A percentile compares a stretch with the other conserved stretches of the same genome.
Evolutionary conservation across 2,888 invertebrate species (phyloP).

Genomic region (Aleiodes alternator): DNA sequence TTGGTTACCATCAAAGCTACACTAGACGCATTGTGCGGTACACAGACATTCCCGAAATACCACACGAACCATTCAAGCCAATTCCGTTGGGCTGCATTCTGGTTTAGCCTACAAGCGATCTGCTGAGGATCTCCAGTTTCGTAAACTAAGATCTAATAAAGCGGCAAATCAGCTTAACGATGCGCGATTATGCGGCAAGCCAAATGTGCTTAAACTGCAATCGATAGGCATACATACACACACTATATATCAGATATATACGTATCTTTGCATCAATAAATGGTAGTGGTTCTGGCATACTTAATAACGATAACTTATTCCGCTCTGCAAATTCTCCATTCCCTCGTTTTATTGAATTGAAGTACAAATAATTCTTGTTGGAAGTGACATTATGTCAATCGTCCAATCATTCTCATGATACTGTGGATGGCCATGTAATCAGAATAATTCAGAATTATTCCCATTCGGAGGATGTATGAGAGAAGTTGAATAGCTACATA

Average conservation of each 20-base stretch:
- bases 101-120: slow-evolving; percentile 9
- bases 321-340: neutral
- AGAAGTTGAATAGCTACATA: slow-evolving; percentile 8
- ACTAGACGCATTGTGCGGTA: slow-evolving; percentile 12
- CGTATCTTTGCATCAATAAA: neutral
- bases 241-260: slow-evolving; percentile 26
- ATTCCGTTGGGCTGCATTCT: neutral
- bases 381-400: slow-evolving; percentile 38
- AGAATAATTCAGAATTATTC: neutral
- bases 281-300: slow-evolving; percentile 2
- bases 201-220: slow-evolving; percentile 22
- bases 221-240: slow-evolving; percentile 32
- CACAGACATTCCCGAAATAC: slow-evolving; percentile 31
- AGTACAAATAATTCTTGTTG: neutral
- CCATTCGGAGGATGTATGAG: neutral
- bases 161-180: slow-evolving; percentile 73
- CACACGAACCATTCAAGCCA: slow-evolving; percentile 28
- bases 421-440: slow-evolving; percentile 6
- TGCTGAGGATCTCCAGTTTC: slow-evolving; percentile 31
- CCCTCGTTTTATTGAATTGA: slow-evolving; percentile 5
- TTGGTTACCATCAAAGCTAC: slow-evolving; percentile 48
- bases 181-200: slow-evolving; percentile 11
- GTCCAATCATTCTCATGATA: neutral
- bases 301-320: neutral
- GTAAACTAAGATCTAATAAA: slow-evolving; percentile 75